Evolutionary conservation across 1,140 invertebrate genomes (phyloP), one percentile per base, ranked within the genome.

Genomic region (Sogatella furcifera): DNA sequence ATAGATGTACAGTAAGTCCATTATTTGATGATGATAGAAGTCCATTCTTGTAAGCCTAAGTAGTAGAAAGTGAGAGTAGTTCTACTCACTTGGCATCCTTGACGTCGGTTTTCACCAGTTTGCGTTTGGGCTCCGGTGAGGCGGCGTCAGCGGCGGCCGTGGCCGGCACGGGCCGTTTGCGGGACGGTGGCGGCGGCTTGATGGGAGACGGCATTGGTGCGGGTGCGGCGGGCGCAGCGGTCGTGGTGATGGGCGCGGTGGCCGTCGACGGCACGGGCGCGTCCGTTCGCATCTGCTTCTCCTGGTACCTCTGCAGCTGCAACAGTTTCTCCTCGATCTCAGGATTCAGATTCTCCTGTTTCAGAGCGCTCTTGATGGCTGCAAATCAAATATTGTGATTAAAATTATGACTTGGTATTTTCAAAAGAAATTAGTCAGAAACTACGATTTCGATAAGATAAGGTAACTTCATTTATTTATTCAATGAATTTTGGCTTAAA

Each of bases 301-400:
- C 89, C 66, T 92, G 89, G 68, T 93, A 91, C 31, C 88, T 81
- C 71, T 94, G 92, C 62, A 94, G 77, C 64, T 91, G 89, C 4
- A 95, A 75, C 19, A 96, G 71, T 70, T 95, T 95, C 64, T 95
- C 92, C 72, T 95, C 91, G 52, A 95, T 91, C 73, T 95, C 92
- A 1, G 92, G 92, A 72, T 92, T 90, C 13, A 95, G 75, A 71
- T 93, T 92, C 68, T 90, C 88, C 71, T 89, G 86, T 70, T 89
- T 89, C 41, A 92, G 72, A 8, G 87, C 88, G 71, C 84, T 89
- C 73, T 88, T 87, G 59, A 90, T 89, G 2, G 88, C 87, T 90
- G 70, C 9, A 73, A 72, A 69, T 64, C 15, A 57, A 28, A 28
- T n/a, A n/a, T n/a, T n/a, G n/a, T n/a, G n/a, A n/a, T 28, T 28